Base-by-base conservation (phyloP, 2,888 invertebrate species). In the Spialia ferax region DNA sequence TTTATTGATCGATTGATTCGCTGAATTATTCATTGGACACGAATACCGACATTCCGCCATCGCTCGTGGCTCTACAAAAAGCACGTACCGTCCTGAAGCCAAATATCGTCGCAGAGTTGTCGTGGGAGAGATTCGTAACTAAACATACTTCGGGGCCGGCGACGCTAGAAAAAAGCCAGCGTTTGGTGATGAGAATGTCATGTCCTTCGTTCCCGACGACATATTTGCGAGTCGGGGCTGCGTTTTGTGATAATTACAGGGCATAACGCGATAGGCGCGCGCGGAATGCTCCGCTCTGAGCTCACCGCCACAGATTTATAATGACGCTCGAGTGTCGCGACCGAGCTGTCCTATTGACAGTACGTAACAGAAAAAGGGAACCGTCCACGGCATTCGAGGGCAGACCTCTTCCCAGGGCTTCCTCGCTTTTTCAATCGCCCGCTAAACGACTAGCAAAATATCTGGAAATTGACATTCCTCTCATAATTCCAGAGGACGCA, bases 161-260 rank as follows among this genome's bases (percentile, higher is more conserved):
- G 83, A 82, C 79, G 77, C 70, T 81, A 78, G 82, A 86, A 91
- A 93, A 92, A 92, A 85, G 77, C 70, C 74, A 85, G 77, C 88
- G 84, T 88, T 92, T 83, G 90, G 93, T 93, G 93, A 93, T 93
- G 93, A 93, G 93, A 93, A 93, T 91, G 93, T 93, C 93, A 93
- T 93, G 93, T 93, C 90, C 84, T 78, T 86, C 87, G 91, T 89
- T 91, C 87, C 85, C 91, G 83, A 92, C 92, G 93, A 92, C 92
- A 93, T 93, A 93, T 92, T 89, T 93, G 89, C 89, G 91, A 90
- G 89, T 87, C 86, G 87, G 83, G 86, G 84, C 85, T 82, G 86
- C 89, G 91, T 90, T 93, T 91, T 91, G 91, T 86, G 89, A 91
- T 92, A 93, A 93, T 93, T 93, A 91, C 89, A 85, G 89, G 82